Percentiles rank a stretch among this genome's conserved stretches.
Conservation (phyloP, 2,888 invertebrate species). For the Watsonalla binaria region DNA sequence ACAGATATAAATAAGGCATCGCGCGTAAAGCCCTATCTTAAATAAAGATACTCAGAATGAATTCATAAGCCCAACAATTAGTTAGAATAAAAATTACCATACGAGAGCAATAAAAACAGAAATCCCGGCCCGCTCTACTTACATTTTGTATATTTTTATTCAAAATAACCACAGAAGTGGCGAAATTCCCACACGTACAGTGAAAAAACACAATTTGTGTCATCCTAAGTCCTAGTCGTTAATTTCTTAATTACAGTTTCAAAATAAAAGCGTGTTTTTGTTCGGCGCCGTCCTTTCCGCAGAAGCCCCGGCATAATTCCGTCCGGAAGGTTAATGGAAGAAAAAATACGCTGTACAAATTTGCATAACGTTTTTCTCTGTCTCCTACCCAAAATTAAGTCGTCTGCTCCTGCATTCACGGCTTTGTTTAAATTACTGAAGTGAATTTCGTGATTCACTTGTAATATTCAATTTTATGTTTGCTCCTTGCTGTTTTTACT, state of each 20-base stretch:
- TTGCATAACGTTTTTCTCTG: slow-evolving; percentile 75
- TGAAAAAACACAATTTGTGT: slow-evolving; percentile 59
- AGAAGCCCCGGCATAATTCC: slow-evolving; percentile 36
- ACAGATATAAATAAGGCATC: no score
- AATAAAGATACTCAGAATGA: not conserved
- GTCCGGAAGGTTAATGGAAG: slow-evolving; percentile 70
- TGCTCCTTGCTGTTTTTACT: slow-evolving; percentile 24
- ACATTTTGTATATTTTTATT: slow-evolving; percentile 38
- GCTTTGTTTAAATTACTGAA: slow-evolving; percentile 70
- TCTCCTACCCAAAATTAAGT: slow-evolving; percentile 66
- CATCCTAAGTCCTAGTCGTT: slow-evolving; percentile 63
- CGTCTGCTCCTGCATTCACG: slow-evolving; percentile 56
- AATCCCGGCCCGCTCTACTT: not conserved
- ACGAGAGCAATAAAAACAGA: slow-evolving; percentile 1
- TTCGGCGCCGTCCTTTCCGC: slow-evolving; percentile 52
- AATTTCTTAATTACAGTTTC: slow-evolving; percentile 75
- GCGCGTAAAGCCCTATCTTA: no score
- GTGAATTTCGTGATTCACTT: slow-evolving; percentile 62
- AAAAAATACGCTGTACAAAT: slow-evolving; percentile 77
- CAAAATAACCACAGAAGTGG: slow-evolving; percentile 41
- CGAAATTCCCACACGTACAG: slow-evolving; percentile 52
- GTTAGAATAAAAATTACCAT: not conserved
- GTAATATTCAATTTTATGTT: slow-evolving; percentile 53
- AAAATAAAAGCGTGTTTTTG: slow-evolving; percentile 69
- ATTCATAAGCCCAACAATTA: not conserved